Base-by-base conservation (phyloP, 2,797 vertebrate genomes). In the Hypotaenidia okinawae region DNA sequence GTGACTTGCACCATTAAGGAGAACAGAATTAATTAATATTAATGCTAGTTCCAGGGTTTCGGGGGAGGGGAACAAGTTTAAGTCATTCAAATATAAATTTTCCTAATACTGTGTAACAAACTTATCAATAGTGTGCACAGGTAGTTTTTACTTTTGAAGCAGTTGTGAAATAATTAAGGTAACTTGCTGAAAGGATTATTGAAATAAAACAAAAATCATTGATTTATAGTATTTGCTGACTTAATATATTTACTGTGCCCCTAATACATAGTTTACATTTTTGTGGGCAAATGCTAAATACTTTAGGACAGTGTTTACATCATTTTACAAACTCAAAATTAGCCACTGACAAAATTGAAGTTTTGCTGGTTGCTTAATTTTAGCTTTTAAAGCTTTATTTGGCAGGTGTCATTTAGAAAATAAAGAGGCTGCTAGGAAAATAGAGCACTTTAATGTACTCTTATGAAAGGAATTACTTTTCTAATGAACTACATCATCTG, bases 401-500 rank as follows among this genome's bases (percentile, higher is more conserved):
- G 84, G 37, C 35, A 69, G 35, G 43, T 67, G 10, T 35, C 62
- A 37, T 81, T 74, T 72, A 81, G 55, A 78, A 95, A 94, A 89
- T 30, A 45, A 51, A 52, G 54, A 75, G 12, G 6, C 21, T 83
- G 30, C 18, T 80, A 49, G 17, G 58, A 75, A 90, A 63, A 77
- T 10, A 66, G 33, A 91, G 28, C 24, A 54, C 47, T 61, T 80
- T 15, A 74, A 18, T 69, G 72, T 18, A 66, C 32, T 51, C 77
- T 32, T 66, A 68, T 76, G 77, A 94, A 93, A 91, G 28, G 86
- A 91, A 89, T 94, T 81, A 74, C n/a, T 68, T 70, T 77, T 76
- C 14, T 90, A 59, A 75, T 95, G 43, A 93, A 45, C 74, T 62
- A 10, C 52, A 17, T 87, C 9, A 63, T 91, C 91, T 97, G 39